A percentile compares a stretch with the other conserved stretches of the same genome.
Conservation (phyloP, 2,113 vertebrate species). For the Lampris incognitus region DNA sequence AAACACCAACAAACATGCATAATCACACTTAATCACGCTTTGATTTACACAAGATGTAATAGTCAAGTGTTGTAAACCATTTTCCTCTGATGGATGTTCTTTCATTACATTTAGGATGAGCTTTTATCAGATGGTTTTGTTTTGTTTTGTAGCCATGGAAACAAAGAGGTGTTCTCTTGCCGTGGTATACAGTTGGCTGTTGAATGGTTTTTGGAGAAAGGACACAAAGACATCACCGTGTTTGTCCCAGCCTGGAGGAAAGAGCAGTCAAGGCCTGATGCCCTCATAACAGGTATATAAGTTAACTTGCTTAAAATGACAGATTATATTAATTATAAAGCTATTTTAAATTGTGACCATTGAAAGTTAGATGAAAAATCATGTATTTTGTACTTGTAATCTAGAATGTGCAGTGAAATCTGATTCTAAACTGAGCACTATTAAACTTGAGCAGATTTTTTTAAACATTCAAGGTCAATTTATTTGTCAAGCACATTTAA, state of each 20-base stretch:
- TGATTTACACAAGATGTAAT: not conserved
- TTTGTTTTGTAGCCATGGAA: slow-evolving; percentile 92
- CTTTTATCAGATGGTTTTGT: slow-evolving; percentile 24
- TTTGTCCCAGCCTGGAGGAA: slow-evolving; percentile 99
- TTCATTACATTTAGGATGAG: slow-evolving; percentile 5
- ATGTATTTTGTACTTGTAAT: too few relatives aligned
- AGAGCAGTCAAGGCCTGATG: slow-evolving; percentile 96
- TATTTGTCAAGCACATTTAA: too few relatives aligned
- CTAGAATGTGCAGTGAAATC: too few relatives aligned
- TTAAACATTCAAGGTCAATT: too few relatives aligned
- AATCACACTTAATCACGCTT: not conserved
- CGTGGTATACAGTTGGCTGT: slow-evolving; percentile 96
- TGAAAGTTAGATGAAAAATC: too few relatives aligned
- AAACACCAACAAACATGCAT: slow-evolving; percentile 13
- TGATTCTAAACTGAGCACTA: too few relatives aligned
- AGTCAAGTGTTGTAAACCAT: not conserved
- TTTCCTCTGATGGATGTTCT: slow-evolving; percentile 2
- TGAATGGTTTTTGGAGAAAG: slow-evolving; percentile 97
- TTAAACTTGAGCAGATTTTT: too few relatives aligned
- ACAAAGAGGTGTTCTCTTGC: slow-evolving; percentile 99
- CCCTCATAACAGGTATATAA: slow-evolving; percentile 92
- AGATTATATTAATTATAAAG: too few relatives aligned
- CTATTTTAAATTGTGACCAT: too few relatives aligned
- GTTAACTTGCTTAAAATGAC: not conserved
- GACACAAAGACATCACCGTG: slow-evolving; percentile 97